These are phyloP conservation scores for Gastrophryne carolinensis DNA, from an alignment of 2,797 vertebrate species.

Conservation along the genomic window DNA sequence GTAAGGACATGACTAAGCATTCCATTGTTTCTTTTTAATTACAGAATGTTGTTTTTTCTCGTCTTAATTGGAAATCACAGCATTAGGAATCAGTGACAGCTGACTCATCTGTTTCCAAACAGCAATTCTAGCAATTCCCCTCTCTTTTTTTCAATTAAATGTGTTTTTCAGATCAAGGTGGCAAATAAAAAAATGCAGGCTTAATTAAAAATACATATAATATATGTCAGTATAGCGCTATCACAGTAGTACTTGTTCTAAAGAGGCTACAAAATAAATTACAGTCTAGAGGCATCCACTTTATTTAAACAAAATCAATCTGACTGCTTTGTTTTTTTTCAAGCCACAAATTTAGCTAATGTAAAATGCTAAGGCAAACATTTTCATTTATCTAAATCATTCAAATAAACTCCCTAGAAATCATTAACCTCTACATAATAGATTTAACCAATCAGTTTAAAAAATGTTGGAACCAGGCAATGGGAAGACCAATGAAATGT, in stretches of 20 bases:
- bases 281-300: constrained; percentile 18
- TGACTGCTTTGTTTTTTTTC: constrained; percentile 22
- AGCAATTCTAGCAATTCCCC: constrained; percentile 22
- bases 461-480: no score
- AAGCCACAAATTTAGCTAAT: constrained; percentile 29
- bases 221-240: constrained; percentile 13
- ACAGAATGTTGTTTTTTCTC: constrained; percentile 43
- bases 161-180: constrained; percentile 24
- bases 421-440: background rate
- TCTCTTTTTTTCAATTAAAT: constrained; percentile 30
- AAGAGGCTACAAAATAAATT: constrained; percentile 31
- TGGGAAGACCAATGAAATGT: no score
- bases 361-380: constrained; percentile 39
- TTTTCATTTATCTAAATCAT: constrained; percentile 21
- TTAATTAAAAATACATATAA: constrained; percentile 39
- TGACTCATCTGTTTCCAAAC: constrained; percentile 40
- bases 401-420: constrained; percentile 17
- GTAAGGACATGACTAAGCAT: constrained; percentile 37
- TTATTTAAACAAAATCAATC: constrained; percentile 27
- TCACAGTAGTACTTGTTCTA: constrained; percentile 27
- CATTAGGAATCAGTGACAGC: constrained; percentile 38
- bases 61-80: constrained; percentile 42
- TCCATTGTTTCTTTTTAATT: constrained; percentile 49
- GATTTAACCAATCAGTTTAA: no score
- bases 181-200: constrained; percentile 15